A percentile compares a stretch with the other conserved stretches of the same genome.
These are phyloP conservation scores for Heliconius cydno DNA, from an alignment of 2,888 invertebrate species.

Conservation along the genomic window DNA sequence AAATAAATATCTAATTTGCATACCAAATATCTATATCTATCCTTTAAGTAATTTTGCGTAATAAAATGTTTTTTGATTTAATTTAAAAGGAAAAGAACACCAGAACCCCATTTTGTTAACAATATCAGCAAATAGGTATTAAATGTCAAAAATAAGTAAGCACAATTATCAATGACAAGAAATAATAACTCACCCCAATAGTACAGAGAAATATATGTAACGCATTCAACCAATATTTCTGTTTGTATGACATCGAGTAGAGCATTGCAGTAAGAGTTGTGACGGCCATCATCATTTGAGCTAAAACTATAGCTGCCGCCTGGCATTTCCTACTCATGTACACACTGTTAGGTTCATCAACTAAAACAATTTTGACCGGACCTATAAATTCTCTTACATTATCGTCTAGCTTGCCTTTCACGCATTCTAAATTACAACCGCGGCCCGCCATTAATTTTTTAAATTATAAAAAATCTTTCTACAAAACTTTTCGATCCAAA, in stretches of 20 bases:
- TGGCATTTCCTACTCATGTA: conserved; percentile 31
- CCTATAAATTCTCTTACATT: conserved; percentile 60
- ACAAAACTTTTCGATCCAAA: neutral
- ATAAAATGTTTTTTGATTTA: too few species aligned
- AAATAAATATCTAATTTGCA: neutral
- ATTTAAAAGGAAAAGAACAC: too few species aligned
- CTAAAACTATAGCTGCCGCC: conserved; percentile 55
- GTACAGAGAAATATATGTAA: conserved; percentile 61
- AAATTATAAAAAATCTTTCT: neutral
- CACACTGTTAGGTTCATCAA: conserved; percentile 54
- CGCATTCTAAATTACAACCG: conserved; percentile 60
- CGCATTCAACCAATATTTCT: conserved; percentile 44
- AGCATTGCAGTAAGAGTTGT: conserved; percentile 54
- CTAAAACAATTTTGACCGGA: conserved; percentile 66
- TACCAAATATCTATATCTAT: too few species aligned
- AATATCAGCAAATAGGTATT: too few species aligned
- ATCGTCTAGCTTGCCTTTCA: conserved; percentile 45
- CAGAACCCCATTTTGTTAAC: too few species aligned
- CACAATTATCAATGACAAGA: neutral
- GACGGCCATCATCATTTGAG: conserved; percentile 58
- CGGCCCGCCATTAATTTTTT: conserved; percentile 39
- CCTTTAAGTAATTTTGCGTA: too few species aligned
- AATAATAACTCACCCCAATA: conserved; percentile 59
- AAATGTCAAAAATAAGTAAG: neutral
- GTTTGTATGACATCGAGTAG: conserved; percentile 54